These are phyloP conservation scores for Mobula birostris DNA, from an alignment of 2,113 vertebrate species.

Conservation along the genomic window DNA sequence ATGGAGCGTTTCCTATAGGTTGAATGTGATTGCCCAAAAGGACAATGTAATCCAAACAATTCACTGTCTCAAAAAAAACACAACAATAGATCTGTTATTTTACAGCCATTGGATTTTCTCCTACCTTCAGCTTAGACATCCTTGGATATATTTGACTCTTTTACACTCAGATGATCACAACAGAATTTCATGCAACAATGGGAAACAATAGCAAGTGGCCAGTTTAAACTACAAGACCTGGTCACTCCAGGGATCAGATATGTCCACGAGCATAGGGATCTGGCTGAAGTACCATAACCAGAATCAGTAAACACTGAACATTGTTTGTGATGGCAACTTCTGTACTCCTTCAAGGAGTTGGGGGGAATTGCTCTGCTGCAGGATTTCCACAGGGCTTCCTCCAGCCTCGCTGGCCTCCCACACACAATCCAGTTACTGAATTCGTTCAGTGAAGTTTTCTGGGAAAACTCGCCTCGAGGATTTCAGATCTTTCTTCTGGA, in stretches of 20 bases:
- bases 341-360: background rate
- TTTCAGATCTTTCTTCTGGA: conserved; percentile 72
- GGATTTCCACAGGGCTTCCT: background rate
- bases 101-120: background rate
- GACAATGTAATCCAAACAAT: background rate
- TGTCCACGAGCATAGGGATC: no score
- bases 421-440: conserved; percentile 56
- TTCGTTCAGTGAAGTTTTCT: conserved; percentile 90
- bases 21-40: background rate
- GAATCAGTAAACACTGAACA: background rate
- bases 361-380: background rate
- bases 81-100: background rate
- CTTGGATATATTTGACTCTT: background rate
- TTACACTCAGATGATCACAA: background rate
- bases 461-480: conserved; percentile 84
- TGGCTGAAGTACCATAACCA: background rate
- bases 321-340: conserved; percentile 22
- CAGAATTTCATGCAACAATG: conserved; percentile 29
- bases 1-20: background rate
- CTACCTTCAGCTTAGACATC: background rate
- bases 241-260: background rate
- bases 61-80: background rate
- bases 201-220: background rate
- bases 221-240: background rate
- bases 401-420: background rate